A percentile compares a stretch with the other conserved stretches of the same genome.
Conservation (phyloP, 1,140 invertebrate genomes). For the Aphaenogaster floridana region DNA sequence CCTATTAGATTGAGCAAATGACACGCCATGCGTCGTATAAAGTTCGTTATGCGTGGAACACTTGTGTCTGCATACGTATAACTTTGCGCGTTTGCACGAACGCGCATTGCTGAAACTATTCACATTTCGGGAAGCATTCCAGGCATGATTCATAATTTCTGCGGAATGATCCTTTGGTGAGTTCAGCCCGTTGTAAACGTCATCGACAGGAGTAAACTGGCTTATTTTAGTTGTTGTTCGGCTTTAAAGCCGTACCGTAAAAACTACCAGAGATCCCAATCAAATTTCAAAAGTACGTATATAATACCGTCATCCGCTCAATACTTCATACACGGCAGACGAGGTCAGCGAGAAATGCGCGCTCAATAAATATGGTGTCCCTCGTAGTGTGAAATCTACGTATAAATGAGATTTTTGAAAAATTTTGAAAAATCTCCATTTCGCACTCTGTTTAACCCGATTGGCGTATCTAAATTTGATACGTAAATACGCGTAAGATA, state of each 20-base stretch:
- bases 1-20: neutral
- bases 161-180: neutral
- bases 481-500: neutral
- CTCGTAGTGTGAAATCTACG: neutral
- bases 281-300: slow-evolving; percentile 3
- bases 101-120: neutral
- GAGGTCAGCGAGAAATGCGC: neutral
- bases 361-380: slow-evolving; percentile 14
- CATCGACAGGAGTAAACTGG: neutral
- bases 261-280: neutral
- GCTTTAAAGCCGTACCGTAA: neutral
- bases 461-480: slow-evolving; percentile 11
- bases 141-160: neutral
- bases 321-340: neutral
- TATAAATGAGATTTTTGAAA: slow-evolving; percentile 41
- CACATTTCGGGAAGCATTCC: slow-evolving; percentile 9
- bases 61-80: neutral
- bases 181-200: neutral
- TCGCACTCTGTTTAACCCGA: slow-evolving; percentile 24
- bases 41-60: neutral
- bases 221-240: neutral
- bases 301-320: neutral
- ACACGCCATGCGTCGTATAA: neutral
- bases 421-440: slow-evolving; percentile 22
- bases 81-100: neutral